These are phyloP conservation scores for Globia sparganii DNA, from an alignment of 2,888 invertebrate genomes.

Conservation along the genomic window DNA sequence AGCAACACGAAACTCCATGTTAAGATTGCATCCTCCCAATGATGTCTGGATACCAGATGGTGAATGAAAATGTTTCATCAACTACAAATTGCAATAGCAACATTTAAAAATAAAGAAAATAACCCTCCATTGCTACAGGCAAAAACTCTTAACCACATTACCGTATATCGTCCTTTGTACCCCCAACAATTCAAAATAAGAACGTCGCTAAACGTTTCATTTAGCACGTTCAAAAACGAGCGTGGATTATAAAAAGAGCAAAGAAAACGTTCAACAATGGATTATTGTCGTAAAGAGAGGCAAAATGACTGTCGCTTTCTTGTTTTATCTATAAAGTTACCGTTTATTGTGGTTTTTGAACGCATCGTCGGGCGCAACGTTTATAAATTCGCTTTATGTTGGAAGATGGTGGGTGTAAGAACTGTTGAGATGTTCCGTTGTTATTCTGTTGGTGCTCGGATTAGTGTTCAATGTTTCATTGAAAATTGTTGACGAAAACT, in stretches of 20 bases:
- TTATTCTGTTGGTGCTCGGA: slow-evolving; percentile 14
- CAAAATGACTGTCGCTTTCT: slow-evolving; percentile 69
- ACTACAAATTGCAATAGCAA: background rate
- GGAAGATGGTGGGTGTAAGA: slow-evolving; percentile 23
- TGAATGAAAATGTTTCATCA: background rate
- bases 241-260: slow-evolving; percentile 73
- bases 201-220: slow-evolving; percentile 67
- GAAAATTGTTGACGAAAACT: background rate
- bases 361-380: slow-evolving; percentile 71
- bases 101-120: slow-evolving; percentile 2
- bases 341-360: slow-evolving; percentile 83
- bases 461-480: background rate
- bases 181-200: slow-evolving; percentile 66
- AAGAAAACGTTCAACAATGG: slow-evolving; percentile 81
- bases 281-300: slow-evolving; percentile 85
- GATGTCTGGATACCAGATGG: too few relatives aligned
- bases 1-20: too few relatives aligned
- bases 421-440: slow-evolving; percentile 10
- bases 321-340: slow-evolving; percentile 78
- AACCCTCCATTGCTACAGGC: slow-evolving; percentile 36
- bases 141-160: slow-evolving; percentile 45
- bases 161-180: slow-evolving; percentile 49
- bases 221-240: slow-evolving; percentile 71
- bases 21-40: too few relatives aligned
- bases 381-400: slow-evolving; percentile 67